A percentile compares a stretch with the other conserved stretches of the same genome.
These are phyloP conservation scores for Zaprionus taronus DNA, from an alignment of 1,140 invertebrate species.

Conservation along the genomic window DNA sequence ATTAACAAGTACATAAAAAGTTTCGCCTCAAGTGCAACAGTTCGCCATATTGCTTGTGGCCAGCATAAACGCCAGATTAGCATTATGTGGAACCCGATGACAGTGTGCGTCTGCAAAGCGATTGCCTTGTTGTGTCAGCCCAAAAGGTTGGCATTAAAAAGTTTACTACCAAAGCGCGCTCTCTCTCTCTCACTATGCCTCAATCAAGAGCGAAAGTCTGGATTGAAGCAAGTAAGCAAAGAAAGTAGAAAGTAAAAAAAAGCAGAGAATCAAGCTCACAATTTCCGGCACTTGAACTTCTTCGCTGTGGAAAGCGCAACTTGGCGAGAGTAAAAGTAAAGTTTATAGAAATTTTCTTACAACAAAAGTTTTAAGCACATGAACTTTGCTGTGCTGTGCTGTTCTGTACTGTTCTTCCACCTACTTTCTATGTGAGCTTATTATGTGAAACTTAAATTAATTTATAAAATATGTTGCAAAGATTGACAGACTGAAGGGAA, in stretches of 20 bases:
- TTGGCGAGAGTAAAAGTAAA: conserved; percentile 59
- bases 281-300: conserved; percentile 77
- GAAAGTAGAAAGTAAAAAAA: conserved; percentile 24
- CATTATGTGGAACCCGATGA: conserved; percentile 44
- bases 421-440: conserved; percentile 54
- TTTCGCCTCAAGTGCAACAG: conserved; percentile 13
- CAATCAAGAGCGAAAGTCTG: conserved; percentile 26
- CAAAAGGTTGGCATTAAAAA: conserved; percentile 18
- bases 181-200: conserved; percentile 37
- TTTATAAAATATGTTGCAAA: conserved; percentile 66
- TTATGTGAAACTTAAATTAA: conserved; percentile 79
- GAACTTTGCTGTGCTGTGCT: conserved; percentile 58
- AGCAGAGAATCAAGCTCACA: conserved; percentile 49
- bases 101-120: conserved; percentile 32
- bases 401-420: conserved; percentile 8
- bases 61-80: conserved; percentile 60
- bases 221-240: conserved; percentile 19
- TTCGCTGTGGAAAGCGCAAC: conserved; percentile 37
- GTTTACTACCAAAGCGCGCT: conserved; percentile 17
- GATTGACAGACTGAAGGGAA: conserved; percentile 54
- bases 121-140: background rate
- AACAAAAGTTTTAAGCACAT: conserved; percentile 77
- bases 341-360: conserved; percentile 58
- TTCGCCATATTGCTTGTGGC: background rate
- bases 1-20: conserved; percentile 70